These are phyloP conservation scores for Diabrotica virgifera DNA, from an alignment of 1,140 invertebrate genomes.

Conservation along the genomic window DNA sequence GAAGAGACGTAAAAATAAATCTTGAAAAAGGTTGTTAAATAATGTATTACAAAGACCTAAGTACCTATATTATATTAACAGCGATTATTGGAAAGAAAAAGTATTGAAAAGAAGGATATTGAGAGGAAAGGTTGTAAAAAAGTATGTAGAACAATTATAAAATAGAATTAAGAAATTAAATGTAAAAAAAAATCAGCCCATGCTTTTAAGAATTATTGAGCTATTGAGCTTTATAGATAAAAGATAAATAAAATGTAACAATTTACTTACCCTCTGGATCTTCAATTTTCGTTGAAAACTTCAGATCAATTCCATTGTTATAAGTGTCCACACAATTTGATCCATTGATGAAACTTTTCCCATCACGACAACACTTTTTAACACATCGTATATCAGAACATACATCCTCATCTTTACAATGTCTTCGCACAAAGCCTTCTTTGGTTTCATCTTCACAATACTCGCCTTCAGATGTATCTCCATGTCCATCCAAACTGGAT, in stretches of 20 bases:
- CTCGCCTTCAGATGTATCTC: neutral
- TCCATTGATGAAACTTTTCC: constrained; percentile 30
- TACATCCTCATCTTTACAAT: constrained; percentile 21
- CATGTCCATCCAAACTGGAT: neutral
- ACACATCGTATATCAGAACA: constrained; percentile 25
- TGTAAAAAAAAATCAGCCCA: neutral
- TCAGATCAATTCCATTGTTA: constrained; percentile 24
- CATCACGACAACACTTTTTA: constrained; percentile 32
- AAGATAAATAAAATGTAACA: neutral
- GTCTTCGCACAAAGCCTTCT: constrained; percentile 20
- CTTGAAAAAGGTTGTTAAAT: no score
- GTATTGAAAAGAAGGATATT: neutral
- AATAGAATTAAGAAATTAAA: neutral
- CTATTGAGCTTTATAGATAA: neutral
- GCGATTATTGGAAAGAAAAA: neutral
- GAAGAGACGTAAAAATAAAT: no score
- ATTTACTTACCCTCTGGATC: constrained; percentile 24
- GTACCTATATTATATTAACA: neutral
- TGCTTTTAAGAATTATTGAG: neutral
- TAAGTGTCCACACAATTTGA: constrained; percentile 26
- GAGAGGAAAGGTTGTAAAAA: neutral
- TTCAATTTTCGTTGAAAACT: constrained; percentile 22
- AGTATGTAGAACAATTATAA: neutral
- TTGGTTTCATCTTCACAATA: constrained; percentile 27
- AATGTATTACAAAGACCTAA: no score